Base-by-base conservation (phyloP, 2,797 vertebrate genomes). In the Esox masquinongy region DNA sequence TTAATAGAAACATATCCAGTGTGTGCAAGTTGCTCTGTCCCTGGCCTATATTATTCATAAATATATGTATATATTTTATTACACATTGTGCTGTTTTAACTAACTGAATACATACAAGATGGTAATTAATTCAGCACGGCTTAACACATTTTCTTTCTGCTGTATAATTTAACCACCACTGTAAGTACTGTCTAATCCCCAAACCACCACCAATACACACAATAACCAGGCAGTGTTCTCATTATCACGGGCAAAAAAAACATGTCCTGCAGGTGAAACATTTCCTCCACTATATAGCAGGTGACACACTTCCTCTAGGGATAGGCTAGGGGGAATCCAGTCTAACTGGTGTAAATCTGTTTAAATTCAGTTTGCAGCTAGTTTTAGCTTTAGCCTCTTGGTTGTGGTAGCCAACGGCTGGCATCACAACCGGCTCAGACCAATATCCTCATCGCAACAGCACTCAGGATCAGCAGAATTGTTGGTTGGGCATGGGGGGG, bases 301-400 rank as follows among this genome's bases (percentile, higher is more conserved):
- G 71, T 0, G 34, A 72, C 56, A 68, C n/a, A 4, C 81, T 73
- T 72, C 39, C 83, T 88, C 84, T 85, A 68, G 92, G 88, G 51
- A 81, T 76, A 72, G 86, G 79, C 84, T 81, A 47, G 12, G 84
- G 70, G 83, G 83, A 90, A 90, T 93, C 88, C 88, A 68, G 5
- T 82, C 79, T 94, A 95, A 94, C 91, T 94, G 90, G 86, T 90
- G 90, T 89, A 89, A 94, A 94, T 93, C 86, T 81, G 91, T 85
- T 91, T 88, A 85, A 90, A 91, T 88, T 90, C 81, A 83, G 88
- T 87, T 85, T 82, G 85, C 87, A 79, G 81, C 88, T 92, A 80
- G 83, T 86, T 80, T 81, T 86, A 88, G 80, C 91, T 84, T 94
- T 87, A 89, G 87, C 89, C 85, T 82, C 82, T 91, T 83, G 92